phyloP scores from a whole-genome alignment of 2,888 invertebrate genomes.

The Caenorhabditis zanzibari region DNA sequence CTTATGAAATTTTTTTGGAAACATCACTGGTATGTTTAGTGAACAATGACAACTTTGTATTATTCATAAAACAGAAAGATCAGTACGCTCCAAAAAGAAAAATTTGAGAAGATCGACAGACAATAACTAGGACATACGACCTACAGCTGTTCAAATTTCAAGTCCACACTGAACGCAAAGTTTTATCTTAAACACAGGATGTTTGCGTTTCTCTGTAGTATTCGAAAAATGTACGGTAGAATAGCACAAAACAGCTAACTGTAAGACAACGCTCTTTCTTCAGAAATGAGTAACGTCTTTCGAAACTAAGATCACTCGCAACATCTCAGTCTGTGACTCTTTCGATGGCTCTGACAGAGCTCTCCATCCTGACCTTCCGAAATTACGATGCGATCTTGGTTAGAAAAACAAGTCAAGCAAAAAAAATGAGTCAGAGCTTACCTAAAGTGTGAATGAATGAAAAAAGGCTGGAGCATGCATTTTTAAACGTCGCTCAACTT shows the following conservation, averaged over 20 bases:
- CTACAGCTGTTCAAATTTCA: slow-evolving; percentile 28
- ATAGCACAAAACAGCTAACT: too few species aligned
- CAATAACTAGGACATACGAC: neutral
- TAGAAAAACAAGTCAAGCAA: slow-evolving; percentile 18
- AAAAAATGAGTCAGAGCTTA: slow-evolving; percentile 33
- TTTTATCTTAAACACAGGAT: neutral
- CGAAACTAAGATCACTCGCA: neutral
- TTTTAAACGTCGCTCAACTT: slow-evolving; percentile 22
- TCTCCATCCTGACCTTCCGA: neutral
- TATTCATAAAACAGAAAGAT: neutral
- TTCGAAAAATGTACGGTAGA: too few species aligned
- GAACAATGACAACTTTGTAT: neutral
- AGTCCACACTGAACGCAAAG: neutral
- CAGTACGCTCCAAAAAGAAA: neutral
- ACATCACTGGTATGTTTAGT: neutral
- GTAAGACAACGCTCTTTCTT: neutral
- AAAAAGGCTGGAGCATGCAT: slow-evolving; percentile 21
- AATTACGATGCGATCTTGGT: neutral
- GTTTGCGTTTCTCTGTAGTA: neutral
- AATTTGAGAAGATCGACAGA: neutral
- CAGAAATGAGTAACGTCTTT: neutral
- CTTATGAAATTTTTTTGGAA: neutral
- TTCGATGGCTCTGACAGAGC: neutral
- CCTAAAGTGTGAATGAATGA: slow-evolving; percentile 11
- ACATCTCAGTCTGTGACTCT: neutral